These are phyloP conservation scores for Coracopsis vasa DNA, from an alignment of 2,113 vertebrate species.

Conservation along the genomic window DNA sequence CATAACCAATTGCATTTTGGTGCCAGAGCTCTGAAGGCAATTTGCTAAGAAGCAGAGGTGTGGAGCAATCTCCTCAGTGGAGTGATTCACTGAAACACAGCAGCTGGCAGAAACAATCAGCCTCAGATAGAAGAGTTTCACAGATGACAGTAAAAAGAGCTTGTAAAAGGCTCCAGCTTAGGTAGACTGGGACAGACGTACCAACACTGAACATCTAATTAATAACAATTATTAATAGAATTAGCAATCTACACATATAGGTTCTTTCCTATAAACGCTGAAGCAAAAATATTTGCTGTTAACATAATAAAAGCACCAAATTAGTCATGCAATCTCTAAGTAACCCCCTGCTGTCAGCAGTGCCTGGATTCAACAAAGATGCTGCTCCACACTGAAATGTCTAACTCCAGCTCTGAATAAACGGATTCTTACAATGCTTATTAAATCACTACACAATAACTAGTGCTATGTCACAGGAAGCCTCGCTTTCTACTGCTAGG, in stretches of 20 bases:
- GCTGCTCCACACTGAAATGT: slow-evolving; percentile 16
- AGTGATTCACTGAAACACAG: slow-evolving; percentile 23
- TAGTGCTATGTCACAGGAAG: slow-evolving; percentile 16
- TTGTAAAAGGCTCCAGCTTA: neutral
- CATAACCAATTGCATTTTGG: slow-evolving; percentile 45
- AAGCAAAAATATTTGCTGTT: slow-evolving; percentile 1
- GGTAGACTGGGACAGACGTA: neutral
- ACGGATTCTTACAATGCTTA: slow-evolving; percentile 44
- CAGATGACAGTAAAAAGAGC: neutral
- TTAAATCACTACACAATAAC: slow-evolving; percentile 38
- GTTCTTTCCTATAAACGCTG: neutral
- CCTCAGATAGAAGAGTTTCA: neutral
- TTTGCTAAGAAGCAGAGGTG: slow-evolving; percentile 51
- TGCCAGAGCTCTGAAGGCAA: slow-evolving; percentile 27
- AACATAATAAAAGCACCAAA: neutral
- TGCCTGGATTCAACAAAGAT: slow-evolving; percentile 30
- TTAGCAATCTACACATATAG: neutral
- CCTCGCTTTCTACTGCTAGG: neutral
- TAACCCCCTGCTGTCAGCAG: neutral
- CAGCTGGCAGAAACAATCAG: neutral
- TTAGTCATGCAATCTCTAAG: neutral
- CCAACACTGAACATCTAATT: neutral
- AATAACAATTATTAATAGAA: neutral
- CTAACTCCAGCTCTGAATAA: slow-evolving; percentile 29
- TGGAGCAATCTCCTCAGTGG: neutral